Evolutionary conservation across 2,888 invertebrate species (phyloP).

Genomic region (Rotaria magnacalcarata): DNA sequence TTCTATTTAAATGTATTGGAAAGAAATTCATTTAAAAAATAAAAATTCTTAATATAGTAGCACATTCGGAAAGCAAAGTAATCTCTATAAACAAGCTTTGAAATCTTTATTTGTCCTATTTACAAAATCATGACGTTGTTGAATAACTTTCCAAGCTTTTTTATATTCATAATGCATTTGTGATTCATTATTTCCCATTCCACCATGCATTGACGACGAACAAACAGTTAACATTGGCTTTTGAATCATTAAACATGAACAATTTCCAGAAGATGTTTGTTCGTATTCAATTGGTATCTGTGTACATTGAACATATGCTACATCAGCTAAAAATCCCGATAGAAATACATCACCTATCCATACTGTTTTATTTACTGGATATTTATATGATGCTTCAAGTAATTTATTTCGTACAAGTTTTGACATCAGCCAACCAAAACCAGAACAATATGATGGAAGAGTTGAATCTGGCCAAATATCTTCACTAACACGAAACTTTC

Average conservation of each 20-base stretch:
- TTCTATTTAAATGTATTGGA: no score
- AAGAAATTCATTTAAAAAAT: no score
- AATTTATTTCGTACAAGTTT: not conserved
- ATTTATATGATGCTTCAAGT: not conserved
- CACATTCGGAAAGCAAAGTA: not conserved
- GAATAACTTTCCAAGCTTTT: not conserved
- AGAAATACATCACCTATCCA: conserved; percentile 10
- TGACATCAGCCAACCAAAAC: not conserved
- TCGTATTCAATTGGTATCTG: not conserved
- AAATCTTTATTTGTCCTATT: not conserved
- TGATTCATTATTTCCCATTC: not conserved
- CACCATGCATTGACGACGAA: not conserved
- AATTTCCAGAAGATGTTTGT: not conserved
- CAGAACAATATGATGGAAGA: not conserved
- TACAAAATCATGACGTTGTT: not conserved
- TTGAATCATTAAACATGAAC: not conserved
- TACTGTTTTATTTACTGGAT: not conserved
- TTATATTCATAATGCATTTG: not conserved
- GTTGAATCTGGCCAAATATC: not conserved
- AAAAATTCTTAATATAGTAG: not conserved
- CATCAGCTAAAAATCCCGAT: not conserved
- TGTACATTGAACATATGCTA: not conserved
- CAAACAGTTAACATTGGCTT: conserved; percentile 25
- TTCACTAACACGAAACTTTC: not conserved
- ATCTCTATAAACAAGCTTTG: not conserved